These are phyloP conservation scores for Ormyrus nitidulus DNA, from an alignment of 2,888 invertebrate genomes.

Conservation along the genomic window DNA sequence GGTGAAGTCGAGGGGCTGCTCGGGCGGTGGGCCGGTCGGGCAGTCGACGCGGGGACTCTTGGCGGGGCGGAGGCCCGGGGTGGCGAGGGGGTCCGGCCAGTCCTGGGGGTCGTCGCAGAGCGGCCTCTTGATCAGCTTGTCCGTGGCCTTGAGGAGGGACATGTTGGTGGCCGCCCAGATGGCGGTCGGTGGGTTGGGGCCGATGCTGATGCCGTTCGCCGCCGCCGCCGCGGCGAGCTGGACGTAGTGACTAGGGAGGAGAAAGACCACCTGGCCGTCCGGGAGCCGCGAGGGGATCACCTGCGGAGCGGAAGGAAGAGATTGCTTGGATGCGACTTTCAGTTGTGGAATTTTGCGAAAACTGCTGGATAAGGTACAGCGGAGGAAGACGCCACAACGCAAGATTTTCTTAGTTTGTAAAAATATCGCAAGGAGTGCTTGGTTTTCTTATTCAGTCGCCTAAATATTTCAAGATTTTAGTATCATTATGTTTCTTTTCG, in stretches of 20 bases:
- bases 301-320: conserved; percentile 60
- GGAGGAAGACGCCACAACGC: no score
- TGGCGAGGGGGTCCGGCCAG: conserved; percentile 61
- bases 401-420: no score
- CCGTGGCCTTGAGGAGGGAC: conserved; percentile 72
- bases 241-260: conserved; percentile 80
- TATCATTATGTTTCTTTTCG: no score
- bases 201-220: conserved; percentile 74
- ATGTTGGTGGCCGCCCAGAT: conserved; percentile 74
- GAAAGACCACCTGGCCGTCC: conserved; percentile 80
- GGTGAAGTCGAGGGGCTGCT: conserved; percentile 73
- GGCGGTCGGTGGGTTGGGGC: conserved; percentile 73
- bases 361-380: no score
- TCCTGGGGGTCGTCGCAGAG: conserved; percentile 67
- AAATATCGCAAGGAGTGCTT: no score
- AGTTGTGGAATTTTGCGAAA: no score
- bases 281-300: conserved; percentile 78
- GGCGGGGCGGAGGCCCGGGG: conserved; percentile 59
- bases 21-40: conserved; percentile 62
- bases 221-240: conserved; percentile 78
- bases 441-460: no score
- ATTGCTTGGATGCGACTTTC: no score
- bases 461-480: no score
- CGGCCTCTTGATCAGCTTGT: conserved; percentile 71
- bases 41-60: conserved; percentile 64